Evolutionary conservation across 2,888 invertebrate genomes (phyloP), one percentile per base, ranked within the genome.

Genomic region (Caenorhabditis becei): DNA sequence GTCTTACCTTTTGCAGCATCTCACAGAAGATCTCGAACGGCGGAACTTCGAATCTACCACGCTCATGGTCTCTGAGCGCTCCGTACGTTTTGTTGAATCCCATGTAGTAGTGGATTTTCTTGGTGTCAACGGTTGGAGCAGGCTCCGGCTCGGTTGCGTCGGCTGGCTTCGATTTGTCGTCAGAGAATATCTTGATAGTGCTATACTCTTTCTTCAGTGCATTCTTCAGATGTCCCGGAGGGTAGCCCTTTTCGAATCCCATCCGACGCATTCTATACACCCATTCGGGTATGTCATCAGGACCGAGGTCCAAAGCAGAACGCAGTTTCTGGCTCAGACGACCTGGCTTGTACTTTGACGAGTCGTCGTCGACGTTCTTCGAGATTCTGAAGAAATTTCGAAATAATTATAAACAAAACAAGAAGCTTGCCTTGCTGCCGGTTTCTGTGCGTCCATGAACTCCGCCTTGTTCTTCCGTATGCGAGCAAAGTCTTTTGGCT

Each of bases 201-300:
- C n/a, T 47, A 18, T 59, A 69, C 51, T 74, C 74, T 10, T 44
- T 35, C 35, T 65, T 80, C 44, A 81, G 16, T 2, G 81, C 77
- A 86, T 96, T 95, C 89, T 95, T 94, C 74, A 97, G 92, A 96
- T 97, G 97, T 1, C 96, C 97, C 0, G 97, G 97, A 0, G 98
- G 97, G 92, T 97, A 98, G 0, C 97, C 97, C 35, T 95, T 92
- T 7, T 93, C 86, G 54, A 88, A 86, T 16, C 88, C 88, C 86
- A 86, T 83, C 41, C 71, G 63, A 75, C 97, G 93, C 97, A 98
- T 97, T 74, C 93, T 92, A 92, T 97, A 97, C 85, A 96, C 94
- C 92, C 95, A 94, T 10, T 93, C 91, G 0, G 97, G 97, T 53
- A 97, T 91, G 91, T 96, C 94, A 88, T 95, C 92, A 7, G 93